Evolutionary conservation across 2,888 invertebrate genomes (phyloP).

Genomic region (Drosophila colorata): DNA sequence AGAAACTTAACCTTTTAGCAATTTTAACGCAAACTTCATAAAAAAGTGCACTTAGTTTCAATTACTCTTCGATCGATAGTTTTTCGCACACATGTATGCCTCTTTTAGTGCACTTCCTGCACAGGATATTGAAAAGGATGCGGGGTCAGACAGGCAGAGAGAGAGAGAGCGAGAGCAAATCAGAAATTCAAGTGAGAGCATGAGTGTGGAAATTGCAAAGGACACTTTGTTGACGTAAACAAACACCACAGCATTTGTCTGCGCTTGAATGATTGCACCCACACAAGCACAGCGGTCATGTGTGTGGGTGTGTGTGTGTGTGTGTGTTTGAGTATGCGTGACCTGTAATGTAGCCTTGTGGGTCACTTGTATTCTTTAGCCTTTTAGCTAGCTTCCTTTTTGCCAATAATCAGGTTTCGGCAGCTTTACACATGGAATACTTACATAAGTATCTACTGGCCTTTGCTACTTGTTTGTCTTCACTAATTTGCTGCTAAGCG

Average conservation of each 20-base stretch:
- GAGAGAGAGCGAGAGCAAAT: constrained; percentile 8
- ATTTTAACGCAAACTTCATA: not conserved
- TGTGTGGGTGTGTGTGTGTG: not conserved
- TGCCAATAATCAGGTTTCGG: constrained; percentile 63
- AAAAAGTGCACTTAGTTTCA: not conserved
- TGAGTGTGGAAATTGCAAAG: constrained; percentile 50
- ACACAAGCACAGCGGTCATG: not conserved
- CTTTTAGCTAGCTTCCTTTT: constrained; percentile 24
- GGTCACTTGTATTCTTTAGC: constrained; percentile 41
- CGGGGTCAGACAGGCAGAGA: not conserved
- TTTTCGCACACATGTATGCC: constrained; percentile 11
- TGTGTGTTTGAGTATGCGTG: not conserved
- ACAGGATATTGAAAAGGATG: constrained; percentile 27
- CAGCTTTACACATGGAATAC: constrained; percentile 31
- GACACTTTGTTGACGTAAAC: constrained; percentile 64
- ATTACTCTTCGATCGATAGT: not conserved
- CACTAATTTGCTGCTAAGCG: constrained; percentile 55
- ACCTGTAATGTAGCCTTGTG: constrained; percentile 15
- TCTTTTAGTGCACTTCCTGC: constrained; percentile 22
- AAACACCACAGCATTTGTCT: constrained; percentile 70
- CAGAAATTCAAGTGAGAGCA: constrained; percentile 35
- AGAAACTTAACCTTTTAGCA: no score
- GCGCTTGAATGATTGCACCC: constrained; percentile 66
- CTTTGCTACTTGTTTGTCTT: constrained; percentile 36
- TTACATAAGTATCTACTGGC: not conserved